Evolutionary conservation across 2,797 vertebrate species (phyloP).

Genomic region (Artibeus jamaicensis): DNA sequence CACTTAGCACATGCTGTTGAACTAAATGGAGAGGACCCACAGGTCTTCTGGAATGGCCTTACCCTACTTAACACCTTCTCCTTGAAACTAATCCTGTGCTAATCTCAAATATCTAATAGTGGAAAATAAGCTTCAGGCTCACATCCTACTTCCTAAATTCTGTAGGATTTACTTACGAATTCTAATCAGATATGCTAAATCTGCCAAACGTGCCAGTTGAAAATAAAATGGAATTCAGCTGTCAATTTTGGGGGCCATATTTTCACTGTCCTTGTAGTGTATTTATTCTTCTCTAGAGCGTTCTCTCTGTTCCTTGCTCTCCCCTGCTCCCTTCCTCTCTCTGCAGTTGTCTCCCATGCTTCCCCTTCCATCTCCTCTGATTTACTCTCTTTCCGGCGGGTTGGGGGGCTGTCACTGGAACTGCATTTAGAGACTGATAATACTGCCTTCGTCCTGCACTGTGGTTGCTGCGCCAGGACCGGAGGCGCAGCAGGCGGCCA

Average conservation of each 20-base stretch:
- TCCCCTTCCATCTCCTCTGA: constrained; percentile 43
- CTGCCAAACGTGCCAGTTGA: background rate
- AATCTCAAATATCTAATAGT: background rate
- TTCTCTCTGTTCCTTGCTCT: background rate
- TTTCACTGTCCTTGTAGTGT: background rate
- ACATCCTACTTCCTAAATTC: background rate
- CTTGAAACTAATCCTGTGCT: background rate
- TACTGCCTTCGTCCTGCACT: constrained; percentile 56
- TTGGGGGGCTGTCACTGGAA: background rate
- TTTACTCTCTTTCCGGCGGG: background rate
- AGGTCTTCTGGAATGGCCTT: background rate
- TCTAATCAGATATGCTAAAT: constrained; percentile 25
- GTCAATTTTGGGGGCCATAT: background rate
- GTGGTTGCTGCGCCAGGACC: constrained; percentile 51
- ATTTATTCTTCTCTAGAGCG: background rate
- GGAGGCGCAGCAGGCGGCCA: constrained; percentile 34
- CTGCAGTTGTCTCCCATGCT: background rate
- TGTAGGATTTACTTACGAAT: constrained; percentile 21
- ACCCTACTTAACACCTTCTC: background rate
- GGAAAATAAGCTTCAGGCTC: background rate
- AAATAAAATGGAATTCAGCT: constrained; percentile 4
- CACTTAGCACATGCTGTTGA: background rate
- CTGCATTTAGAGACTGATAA: constrained; percentile 59
- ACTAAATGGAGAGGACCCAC: background rate
- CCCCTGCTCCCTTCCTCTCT: background rate